These are phyloP conservation scores for Acleris laterana DNA, from an alignment of 2,888 invertebrate species.

Conservation along the genomic window DNA sequence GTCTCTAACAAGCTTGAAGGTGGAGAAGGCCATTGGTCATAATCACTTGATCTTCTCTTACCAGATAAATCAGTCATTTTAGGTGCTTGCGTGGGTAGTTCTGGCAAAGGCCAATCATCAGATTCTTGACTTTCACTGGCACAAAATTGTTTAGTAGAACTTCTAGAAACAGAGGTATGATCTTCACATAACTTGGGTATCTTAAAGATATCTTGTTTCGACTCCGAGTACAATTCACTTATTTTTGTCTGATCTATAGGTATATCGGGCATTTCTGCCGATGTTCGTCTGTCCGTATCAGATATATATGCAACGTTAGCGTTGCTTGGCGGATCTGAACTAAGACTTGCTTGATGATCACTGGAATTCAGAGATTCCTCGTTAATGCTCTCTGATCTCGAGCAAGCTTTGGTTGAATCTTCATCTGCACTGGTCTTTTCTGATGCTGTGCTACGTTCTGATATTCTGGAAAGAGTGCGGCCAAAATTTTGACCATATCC, in stretches of 20 bases:
- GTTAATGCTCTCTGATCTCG: constrained; percentile 92
- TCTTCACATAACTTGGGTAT: constrained; percentile 56
- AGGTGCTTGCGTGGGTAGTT: constrained; percentile 85
- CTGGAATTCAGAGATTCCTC: constrained; percentile 93
- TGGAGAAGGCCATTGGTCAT: constrained; percentile 92
- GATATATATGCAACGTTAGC: constrained; percentile 90
- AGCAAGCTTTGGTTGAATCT: constrained; percentile 93
- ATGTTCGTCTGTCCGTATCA: constrained; percentile 91
- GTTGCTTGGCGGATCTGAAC: constrained; percentile 92
- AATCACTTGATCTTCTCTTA: constrained; percentile 85
- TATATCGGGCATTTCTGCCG: constrained; percentile 93
- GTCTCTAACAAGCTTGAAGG: constrained; percentile 89
- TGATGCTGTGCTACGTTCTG: constrained; percentile 94
- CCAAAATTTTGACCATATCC: constrained; percentile 90
- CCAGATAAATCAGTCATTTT: constrained; percentile 55
- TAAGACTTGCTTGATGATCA: constrained; percentile 93
- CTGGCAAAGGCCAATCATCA: constrained; percentile 90
- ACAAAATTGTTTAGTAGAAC: constrained; percentile 72
- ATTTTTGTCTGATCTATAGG: constrained; percentile 89
- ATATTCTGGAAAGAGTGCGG: constrained; percentile 92
- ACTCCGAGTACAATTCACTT: constrained; percentile 83
- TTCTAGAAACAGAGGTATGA: constrained; percentile 60
- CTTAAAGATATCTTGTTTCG: constrained; percentile 78
- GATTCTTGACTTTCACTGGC: constrained; percentile 88
- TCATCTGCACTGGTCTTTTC: constrained; percentile 94